These are phyloP conservation scores for Hypercompe scribonia DNA, from an alignment of 2,888 invertebrate genomes.

Conservation along the genomic window DNA sequence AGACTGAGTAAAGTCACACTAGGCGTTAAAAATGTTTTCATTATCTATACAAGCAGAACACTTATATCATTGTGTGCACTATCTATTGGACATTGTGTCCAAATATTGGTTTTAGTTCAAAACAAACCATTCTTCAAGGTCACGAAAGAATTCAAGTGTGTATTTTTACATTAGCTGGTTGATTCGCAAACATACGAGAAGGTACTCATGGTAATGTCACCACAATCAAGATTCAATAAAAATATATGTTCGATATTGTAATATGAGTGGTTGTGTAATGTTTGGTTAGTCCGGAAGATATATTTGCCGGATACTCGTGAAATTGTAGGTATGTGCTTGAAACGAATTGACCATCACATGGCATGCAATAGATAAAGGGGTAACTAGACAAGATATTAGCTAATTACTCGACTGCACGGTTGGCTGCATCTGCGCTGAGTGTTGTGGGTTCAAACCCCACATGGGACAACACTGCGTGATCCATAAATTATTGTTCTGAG, in stretches of 20 bases:
- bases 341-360: not conserved
- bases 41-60: not conserved
- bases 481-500: too few relatives aligned
- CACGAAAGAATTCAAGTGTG: constrained; percentile 4
- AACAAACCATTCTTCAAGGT: not conserved
- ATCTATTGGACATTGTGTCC: not conserved
- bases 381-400: not conserved
- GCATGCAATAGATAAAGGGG: not conserved
- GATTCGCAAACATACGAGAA: constrained; percentile 11
- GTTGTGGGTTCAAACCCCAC: too few relatives aligned
- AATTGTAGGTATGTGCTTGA: not conserved
- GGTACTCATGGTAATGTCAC: not conserved
- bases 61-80: not conserved
- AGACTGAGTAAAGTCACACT: not conserved
- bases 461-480: too few relatives aligned
- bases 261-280: constrained; percentile 2
- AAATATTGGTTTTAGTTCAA: constrained; percentile 1
- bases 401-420: not conserved
- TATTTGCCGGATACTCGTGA: constrained; percentile 13
- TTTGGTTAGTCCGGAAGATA: not conserved
- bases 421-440: too few relatives aligned
- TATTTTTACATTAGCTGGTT: constrained; percentile 1
- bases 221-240: constrained; percentile 6
- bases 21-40: not conserved
- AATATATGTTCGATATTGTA: not conserved